Evolutionary conservation across 2,113 vertebrate genomes (phyloP).

Genomic region (Zosterops japonicus): DNA sequence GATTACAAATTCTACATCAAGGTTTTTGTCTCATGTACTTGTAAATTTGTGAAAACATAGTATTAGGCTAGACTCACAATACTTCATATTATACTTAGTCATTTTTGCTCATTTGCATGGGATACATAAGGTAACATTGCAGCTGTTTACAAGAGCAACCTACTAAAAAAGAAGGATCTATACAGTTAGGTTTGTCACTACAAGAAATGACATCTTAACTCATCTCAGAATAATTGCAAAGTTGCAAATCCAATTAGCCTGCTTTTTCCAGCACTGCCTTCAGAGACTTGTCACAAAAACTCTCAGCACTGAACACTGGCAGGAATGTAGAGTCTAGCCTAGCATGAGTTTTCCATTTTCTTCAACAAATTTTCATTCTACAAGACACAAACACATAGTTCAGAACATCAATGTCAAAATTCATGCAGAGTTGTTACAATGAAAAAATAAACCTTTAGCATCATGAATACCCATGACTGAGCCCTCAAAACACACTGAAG

Average conservation of each 20-base stretch:
- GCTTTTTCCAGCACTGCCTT: neutral
- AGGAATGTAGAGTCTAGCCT: neutral
- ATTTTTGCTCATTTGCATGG: neutral
- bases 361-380: neutral
- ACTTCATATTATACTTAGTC: neutral
- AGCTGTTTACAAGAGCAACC: neutral
- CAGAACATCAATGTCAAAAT: neutral
- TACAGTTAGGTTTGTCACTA: neutral
- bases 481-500: constrained; percentile 19
- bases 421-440: neutral
- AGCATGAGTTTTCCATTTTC: neutral
- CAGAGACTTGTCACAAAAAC: neutral
- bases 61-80: neutral
- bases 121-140: neutral
- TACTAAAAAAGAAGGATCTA: neutral
- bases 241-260: neutral
- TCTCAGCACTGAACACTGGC: neutral
- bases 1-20: neutral
- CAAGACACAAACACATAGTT: neutral
- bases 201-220: neutral
- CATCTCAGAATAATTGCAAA: neutral
- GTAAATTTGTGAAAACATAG: neutral
- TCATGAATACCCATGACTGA: neutral
- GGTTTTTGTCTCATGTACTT: neutral
- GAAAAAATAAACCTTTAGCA: neutral